Base-by-base conservation (phyloP, 2,888 invertebrate species). In the Xestia sexstrigata region DNA sequence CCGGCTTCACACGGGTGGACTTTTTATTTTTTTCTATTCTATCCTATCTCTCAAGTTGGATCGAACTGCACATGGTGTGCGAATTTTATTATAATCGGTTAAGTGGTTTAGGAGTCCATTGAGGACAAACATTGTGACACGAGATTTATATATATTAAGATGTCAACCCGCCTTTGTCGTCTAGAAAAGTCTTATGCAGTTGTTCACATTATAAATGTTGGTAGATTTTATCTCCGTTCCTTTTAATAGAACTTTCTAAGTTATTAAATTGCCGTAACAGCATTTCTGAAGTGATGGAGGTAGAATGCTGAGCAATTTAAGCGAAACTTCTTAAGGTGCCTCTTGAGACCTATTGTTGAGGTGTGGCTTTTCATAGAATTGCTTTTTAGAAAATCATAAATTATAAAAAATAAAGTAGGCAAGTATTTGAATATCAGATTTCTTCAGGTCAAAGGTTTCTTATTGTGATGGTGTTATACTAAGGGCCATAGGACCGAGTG, bases 111-210 rank as follows among this genome's bases (percentile, higher is more conserved):
- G n/a, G n/a, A n/a, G n/a, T n/a, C n/a, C n/a, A n/a, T n/a, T n/a
- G n/a, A n/a, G n/a, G n/a, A n/a, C n/a, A n/a, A n/a, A n/a, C n/a
- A n/a, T n/a, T n/a, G n/a, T n/a, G n/a, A n/a, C n/a, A n/a, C n/a
- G n/a, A n/a, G n/a, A n/a, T n/a, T n/a, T n/a, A n/a, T n/a, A n/a
- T n/a, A n/a, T n/a, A n/a, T n/a, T n/a, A 79, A 69, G 42, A 81
- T 79, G 76, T 79, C 78, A 78, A 70, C 62, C 55, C 55, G 45
- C 73, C 65, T 79, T 81, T 81, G 81, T 84, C 30, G 66, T 78
- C 81, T 63, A 55, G 63, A 55, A 88, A 75, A 79, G 71, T 84
- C 82, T 76, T 70, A 72, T 79, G 79, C 82, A 88, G 78, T 86
- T 82, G 74, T 81, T 79, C 72, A 58, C 62, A 55, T 84, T 81